Evolutionary conservation across 2,113 vertebrate species (phyloP).

Genomic region (Hystrix cristata): DNA sequence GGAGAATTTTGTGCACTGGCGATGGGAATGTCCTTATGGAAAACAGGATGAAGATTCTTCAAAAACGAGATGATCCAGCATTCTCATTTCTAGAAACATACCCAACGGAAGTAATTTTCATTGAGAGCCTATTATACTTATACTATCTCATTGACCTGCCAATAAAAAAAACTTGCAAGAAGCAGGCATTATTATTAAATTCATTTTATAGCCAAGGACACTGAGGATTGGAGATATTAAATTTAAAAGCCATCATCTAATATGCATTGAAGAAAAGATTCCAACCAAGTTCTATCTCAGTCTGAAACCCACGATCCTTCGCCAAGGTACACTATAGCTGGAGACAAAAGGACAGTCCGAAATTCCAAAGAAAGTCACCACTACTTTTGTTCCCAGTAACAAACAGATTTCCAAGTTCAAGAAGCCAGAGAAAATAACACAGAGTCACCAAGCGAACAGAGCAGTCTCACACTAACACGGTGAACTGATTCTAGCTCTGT

Average conservation of each 20-base stretch:
- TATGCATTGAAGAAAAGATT: background rate
- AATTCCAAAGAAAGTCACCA: background rate
- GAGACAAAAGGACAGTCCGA: background rate
- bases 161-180: background rate
- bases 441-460: background rate
- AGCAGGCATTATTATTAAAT: background rate
- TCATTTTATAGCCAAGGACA: background rate
- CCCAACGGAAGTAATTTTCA: slow-evolving; percentile 13
- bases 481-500: background rate
- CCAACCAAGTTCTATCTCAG: background rate
- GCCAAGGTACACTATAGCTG: background rate
- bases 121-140: background rate
- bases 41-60: background rate
- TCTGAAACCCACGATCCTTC: background rate
- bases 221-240: background rate
- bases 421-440: background rate
- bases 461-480: background rate
- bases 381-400: background rate
- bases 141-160: background rate
- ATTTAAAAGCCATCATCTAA: slow-evolving; percentile 8
- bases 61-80: background rate
- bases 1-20: background rate
- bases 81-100: background rate
- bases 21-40: background rate
- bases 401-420: background rate